Base-by-base conservation (phyloP, 2,888 invertebrate genomes). In the Lasioglossum calceatum region DNA sequence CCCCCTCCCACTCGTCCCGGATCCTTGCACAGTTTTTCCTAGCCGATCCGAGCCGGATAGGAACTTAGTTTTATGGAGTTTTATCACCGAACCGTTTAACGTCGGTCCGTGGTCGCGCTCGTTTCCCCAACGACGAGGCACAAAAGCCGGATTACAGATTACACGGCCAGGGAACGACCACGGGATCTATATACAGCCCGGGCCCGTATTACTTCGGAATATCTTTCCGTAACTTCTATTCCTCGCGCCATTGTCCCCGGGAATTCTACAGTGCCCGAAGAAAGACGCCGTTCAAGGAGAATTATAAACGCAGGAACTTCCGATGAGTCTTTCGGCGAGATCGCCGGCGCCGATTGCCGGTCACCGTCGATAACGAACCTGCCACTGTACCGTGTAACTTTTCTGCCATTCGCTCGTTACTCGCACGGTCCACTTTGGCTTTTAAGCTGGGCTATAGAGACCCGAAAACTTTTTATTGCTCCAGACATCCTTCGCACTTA, bases 31-130 rank as follows among this genome's bases (percentile, higher is more conserved):
- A 14, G 32, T 32, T n/a, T 23, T 8, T n/a, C 32, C 7, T 50
- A 16, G 64, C n/a, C 44, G 50, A 44, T 76, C 32, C 50, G 32
- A 12, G 12, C 3, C 36, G 67, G 19, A 10, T 27, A n/a, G 61
- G 36, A 73, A 75, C 77, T 79, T 82, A 79, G 50, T 82, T 86
- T 87, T 78, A 80, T 47, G 4, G 71, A 75, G 82, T 79, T 87
- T 80, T 71, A 80, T 82, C 80, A 54, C 39, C 82, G 47, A 67
- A 82, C 64, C 47, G 78, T 47, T 81, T 79, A 86, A 83, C 82
- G 76, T 86, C 76, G 77, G 58, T 79, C 61, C 64, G 71, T 23
- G 8, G 23, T 61, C 64, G 32, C 50, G 64, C n/a, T 61, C 39
- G 79, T 50, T 76, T 77, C 39, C 32, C 50, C 77, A 74, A n/a